Base-by-base conservation (phyloP, 2,888 invertebrate genomes). In the Drosophila infuscata region DNA sequence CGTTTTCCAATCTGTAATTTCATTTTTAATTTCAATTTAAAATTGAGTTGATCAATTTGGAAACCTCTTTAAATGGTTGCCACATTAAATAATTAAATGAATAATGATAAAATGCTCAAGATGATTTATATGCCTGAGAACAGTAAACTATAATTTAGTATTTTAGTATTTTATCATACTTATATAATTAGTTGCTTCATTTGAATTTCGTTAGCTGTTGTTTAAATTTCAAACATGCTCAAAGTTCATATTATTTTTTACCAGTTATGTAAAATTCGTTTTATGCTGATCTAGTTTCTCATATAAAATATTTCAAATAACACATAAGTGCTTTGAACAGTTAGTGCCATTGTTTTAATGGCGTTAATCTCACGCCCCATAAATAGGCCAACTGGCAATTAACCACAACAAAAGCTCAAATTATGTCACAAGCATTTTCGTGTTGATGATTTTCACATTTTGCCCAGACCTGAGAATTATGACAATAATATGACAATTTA, bases 341-440 rank as follows among this genome's bases (percentile, higher is more conserved):
- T 70, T 68, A 25, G 41, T 41, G 49, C 46, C 36, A 46, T 66
- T 70, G 69, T 70, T 58, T 30, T 20, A 12, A 48, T 43, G 41
- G 33, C 53, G 43, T 54, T 69, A 70, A 70, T 81, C 74, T 73
- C 75, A 73, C 83, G 72, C 71, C 70, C 74, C 53, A 70, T 66
- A 71, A 83, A 70, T 59, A 52, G 52, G 48, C 32, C 63, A 64
- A 51, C 72, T 69, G 65, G 64, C 81, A 79, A 87, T 89, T 88
- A 87, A 90, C 90, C 87, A 88, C 86, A 88, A 86, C 83, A 89
- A 88, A 75, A 74, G 83, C 77, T 64, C 74, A 83, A 85, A 87
- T 87, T 79, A 87, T 86, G 83, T 81, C 77, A 81, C 76, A 75
- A 72, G 71, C 64, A 79, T 88, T 83, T 81, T 76, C 65, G 46